Conservation (phyloP, 2,888 invertebrate species). For the Microctonus brassicae region DNA sequence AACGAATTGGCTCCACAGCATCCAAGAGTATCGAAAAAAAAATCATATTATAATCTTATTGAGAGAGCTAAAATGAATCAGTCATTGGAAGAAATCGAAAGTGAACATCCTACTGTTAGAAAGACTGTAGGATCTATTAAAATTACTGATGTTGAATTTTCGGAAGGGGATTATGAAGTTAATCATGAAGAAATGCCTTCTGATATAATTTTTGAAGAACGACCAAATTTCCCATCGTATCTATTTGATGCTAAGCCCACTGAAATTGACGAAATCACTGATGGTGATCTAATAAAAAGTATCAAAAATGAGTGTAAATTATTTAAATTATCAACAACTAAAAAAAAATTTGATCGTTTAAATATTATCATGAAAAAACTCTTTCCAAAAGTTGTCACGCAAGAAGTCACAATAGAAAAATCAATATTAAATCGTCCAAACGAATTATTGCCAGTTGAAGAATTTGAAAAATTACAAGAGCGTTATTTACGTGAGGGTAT, state of each 20-base stretch:
- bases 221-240: not conserved
- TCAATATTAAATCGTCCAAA: not conserved
- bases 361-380: not conserved
- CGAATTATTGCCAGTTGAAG: conserved; percentile 34
- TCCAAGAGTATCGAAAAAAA: conserved; percentile 37
- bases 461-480: conserved; percentile 36
- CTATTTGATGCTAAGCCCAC: conserved; percentile 42
- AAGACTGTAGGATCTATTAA: conserved; percentile 19
- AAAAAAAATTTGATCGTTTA: not conserved
- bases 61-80: not conserved
- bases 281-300: not conserved
- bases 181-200: not conserved
- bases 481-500: conserved; percentile 32
- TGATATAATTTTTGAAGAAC: not conserved
- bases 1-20: not conserved
- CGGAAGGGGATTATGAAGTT: not conserved
- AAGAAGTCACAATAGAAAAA: not conserved
- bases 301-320: not conserved
- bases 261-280: conserved; percentile 40
- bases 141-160: not conserved
- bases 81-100: not conserved
- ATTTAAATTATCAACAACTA: not conserved
- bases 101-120: conserved; percentile 9
- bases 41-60: conserved; percentile 37
- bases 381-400: not conserved